Base-by-base conservation (phyloP, 2,888 invertebrate genomes). In the Drosophila yooni region DNA sequence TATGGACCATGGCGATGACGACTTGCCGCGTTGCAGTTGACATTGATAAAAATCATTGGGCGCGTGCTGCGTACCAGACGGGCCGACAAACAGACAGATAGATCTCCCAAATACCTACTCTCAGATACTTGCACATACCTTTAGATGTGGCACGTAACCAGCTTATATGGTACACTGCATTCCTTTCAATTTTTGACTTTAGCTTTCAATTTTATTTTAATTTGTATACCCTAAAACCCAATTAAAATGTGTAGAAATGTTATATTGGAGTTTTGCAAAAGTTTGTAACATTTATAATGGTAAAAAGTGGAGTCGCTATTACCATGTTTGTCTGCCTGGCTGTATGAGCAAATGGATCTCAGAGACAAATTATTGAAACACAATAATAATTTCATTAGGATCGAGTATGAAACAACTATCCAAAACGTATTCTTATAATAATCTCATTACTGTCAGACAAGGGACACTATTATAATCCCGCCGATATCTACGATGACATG, bases 41-140 rank as follows among this genome's bases (percentile, higher is more conserved):
- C 89, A 87, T 89, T 87, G 90, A 90, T 90, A 79, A 86, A 18
- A 89, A 90, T 87, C 90, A 74, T 74, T 78, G 75, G 70, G 76
- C 87, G 90, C 90, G 89, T 87, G 89, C 90, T 79, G 76, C 18
- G 79, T 40, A 56, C 66, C 67, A 72, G 72, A 69, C 63, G 46
- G 27, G 31, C 29, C 43, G 50, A 29, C 50, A 48, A n/a, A 48
- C 29, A 33, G 53, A 52, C 34, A 38, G 62, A 52, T 57, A 50
- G 48, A 64, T 65, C 66, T 51, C 18, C 18, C 50, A 73, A 64
- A 70, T 60, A 66, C 61, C 38, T 21, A 48, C 46, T 53, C 36
- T 31, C 43, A 27, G 25, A 60, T 60, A 60, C 54, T 29, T 38
- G 21, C 46, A 46, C 21, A 46, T 21, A 46, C 21, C 46, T 25